These are phyloP conservation scores for Passer montanus DNA, from an alignment of 2,113 vertebrate species.

Conservation along the genomic window DNA sequence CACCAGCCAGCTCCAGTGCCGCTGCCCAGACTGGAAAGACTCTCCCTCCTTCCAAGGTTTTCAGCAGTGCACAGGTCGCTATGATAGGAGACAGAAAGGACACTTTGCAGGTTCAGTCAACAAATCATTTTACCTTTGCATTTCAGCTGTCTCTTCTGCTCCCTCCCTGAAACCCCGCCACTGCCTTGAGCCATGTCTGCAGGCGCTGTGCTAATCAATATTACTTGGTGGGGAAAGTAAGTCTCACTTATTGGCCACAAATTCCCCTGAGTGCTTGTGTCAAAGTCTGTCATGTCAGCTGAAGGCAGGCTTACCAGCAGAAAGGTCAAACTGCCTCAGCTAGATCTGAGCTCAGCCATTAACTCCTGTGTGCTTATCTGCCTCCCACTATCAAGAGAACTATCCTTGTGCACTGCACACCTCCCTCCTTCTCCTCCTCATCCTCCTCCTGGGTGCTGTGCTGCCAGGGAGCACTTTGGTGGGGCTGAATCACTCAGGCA, in stretches of 20 bases:
- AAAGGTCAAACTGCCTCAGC: conserved; percentile 52
- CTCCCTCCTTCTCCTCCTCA: background rate
- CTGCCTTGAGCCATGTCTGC: background rate
- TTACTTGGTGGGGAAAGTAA: conserved; percentile 26
- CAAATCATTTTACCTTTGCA: background rate
- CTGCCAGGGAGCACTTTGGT: background rate
- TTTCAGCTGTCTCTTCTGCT: background rate
- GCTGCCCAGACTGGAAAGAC: background rate
- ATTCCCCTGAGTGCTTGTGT: conserved; percentile 47
- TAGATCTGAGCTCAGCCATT: conserved; percentile 20
- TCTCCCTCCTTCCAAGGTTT: background rate
- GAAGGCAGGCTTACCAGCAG: background rate
- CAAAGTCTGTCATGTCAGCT: conserved; percentile 56
- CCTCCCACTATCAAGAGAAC: background rate
- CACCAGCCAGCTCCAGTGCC: background rate
- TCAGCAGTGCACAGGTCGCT: background rate
- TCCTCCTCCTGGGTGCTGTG: background rate
- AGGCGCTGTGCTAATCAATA: conserved; percentile 23
- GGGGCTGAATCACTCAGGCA: background rate
- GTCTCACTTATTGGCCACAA: conserved; percentile 38
- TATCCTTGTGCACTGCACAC: background rate
- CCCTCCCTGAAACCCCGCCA: background rate
- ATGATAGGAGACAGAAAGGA: background rate
- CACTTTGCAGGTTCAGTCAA: background rate
- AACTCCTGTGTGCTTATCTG: background rate